A percentile compares a stretch with the other conserved stretches of the same genome.
Conservation (phyloP, 2,888 invertebrate species). For the Tipula unca region DNA sequence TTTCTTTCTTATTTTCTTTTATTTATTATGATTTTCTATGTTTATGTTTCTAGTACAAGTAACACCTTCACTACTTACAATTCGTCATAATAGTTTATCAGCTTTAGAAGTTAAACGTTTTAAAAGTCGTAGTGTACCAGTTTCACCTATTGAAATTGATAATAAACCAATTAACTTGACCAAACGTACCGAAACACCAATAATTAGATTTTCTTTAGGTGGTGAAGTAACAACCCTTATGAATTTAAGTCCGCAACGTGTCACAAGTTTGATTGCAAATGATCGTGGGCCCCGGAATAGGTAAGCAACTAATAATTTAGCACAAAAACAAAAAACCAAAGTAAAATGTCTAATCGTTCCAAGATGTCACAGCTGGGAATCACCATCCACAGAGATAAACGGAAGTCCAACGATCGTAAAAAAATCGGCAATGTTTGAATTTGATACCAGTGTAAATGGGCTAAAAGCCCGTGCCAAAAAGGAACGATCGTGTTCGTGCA, state of each 20-base stretch:
- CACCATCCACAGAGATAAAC: neutral
- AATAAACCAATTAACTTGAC: slow-evolving; percentile 24
- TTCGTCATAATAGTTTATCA: slow-evolving; percentile 60
- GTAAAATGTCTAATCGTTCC: neutral
- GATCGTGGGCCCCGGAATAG: slow-evolving; percentile 26
- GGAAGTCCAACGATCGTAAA: neutral
- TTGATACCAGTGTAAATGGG: slow-evolving; percentile 40
- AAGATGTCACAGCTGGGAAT: slow-evolving; percentile 29
- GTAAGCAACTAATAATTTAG: slow-evolving; percentile 23
- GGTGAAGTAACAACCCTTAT: slow-evolving; percentile 27
- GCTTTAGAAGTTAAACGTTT: slow-evolving; percentile 52
- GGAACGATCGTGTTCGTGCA: slow-evolving; percentile 44
- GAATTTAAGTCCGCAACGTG: slow-evolving; percentile 24
- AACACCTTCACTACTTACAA: slow-evolving; percentile 45
- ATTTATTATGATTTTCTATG: neutral
- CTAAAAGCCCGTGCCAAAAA: slow-evolving; percentile 33
- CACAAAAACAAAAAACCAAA: neutral
- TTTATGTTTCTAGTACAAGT: slow-evolving; percentile 30
- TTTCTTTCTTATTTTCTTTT: neutral
- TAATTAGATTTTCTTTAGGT: slow-evolving; percentile 27
- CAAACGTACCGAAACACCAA: slow-evolving; percentile 25
- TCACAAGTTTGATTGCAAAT: slow-evolving; percentile 23
- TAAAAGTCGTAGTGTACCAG: slow-evolving; percentile 31
- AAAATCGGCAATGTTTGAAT: slow-evolving; percentile 41
- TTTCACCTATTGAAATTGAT: slow-evolving; percentile 29